Conservation (phyloP, 2,797 vertebrate species). For the Rhinatrema bivittatum region DNA sequence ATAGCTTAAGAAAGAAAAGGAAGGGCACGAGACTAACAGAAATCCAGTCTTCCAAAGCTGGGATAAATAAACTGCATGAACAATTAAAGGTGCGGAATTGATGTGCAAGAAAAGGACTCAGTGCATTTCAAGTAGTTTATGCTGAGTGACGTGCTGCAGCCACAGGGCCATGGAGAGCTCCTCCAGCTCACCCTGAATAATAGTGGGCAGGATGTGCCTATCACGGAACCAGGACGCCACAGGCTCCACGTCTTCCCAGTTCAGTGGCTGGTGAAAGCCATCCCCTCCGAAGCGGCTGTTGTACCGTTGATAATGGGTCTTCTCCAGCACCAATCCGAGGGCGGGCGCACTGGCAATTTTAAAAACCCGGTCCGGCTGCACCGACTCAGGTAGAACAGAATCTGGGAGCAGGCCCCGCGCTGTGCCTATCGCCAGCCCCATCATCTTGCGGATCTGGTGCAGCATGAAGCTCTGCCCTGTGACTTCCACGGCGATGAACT, state of each 20-base stretch:
- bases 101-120: no score
- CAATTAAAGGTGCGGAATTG: no score
- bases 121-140: no score
- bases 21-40: no score
- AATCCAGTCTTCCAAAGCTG: no score
- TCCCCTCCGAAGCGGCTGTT: neutral
- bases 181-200: slow-evolving; percentile 4
- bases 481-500: slow-evolving; percentile 4
- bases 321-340: slow-evolving; percentile 12
- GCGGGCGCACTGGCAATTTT: slow-evolving; percentile 8
- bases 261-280: neutral
- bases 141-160: no score
- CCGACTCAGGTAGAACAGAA: neutral
- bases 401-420: neutral
- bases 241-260: slow-evolving; percentile 5
- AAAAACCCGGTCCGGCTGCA: neutral
- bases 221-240: slow-evolving; percentile 1
- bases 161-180: slow-evolving; percentile 3
- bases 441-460: slow-evolving; percentile 19
- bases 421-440: slow-evolving; percentile 10
- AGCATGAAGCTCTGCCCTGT: slow-evolving; percentile 13
- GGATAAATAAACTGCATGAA: no score
- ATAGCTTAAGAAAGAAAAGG: no score
- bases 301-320: slow-evolving; percentile 1
- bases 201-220: slow-evolving; percentile 1